Conservation (phyloP, 2,888 invertebrate species). For the Drosophila falleni region DNA sequence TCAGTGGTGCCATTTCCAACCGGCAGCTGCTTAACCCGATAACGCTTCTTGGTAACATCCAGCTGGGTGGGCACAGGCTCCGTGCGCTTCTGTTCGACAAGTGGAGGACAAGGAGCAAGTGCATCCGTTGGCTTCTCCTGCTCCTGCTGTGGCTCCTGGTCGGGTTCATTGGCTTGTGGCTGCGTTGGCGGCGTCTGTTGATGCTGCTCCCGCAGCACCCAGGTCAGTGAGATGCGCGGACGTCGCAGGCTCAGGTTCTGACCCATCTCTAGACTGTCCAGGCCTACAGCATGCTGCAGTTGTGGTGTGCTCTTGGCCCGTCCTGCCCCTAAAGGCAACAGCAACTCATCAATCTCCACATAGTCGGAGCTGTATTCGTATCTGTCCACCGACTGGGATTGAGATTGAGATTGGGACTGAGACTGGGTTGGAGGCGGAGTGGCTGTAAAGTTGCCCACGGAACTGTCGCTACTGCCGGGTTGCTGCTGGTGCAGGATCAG, state of each 20-base stretch:
- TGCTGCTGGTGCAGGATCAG: conserved; percentile 80
- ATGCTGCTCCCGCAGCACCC: conserved; percentile 90
- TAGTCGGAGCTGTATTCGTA: conserved; percentile 80
- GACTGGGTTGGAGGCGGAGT: conserved; percentile 62
- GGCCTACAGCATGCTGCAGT: conserved; percentile 69
- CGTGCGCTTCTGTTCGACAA: conserved; percentile 40
- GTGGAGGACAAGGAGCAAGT: neutral
- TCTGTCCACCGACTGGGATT: conserved; percentile 38
- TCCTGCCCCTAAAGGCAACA: conserved; percentile 48
- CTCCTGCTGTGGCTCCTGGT: conserved; percentile 69
- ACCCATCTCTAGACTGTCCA: conserved; percentile 85
- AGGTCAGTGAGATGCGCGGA: conserved; percentile 91
- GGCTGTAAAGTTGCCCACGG: conserved; percentile 80
- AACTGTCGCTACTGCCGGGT: conserved; percentile 78
- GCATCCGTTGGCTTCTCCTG: conserved; percentile 38
- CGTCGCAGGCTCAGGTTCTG: conserved; percentile 87
- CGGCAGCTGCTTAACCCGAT: conserved; percentile 72
- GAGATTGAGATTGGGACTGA: conserved; percentile 34
- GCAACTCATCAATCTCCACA: conserved; percentile 83
- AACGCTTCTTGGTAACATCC: conserved; percentile 76
- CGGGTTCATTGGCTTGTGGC: conserved; percentile 86
- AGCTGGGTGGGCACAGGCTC: conserved; percentile 68
- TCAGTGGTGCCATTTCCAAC: conserved; percentile 54
- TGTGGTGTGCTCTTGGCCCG: conserved; percentile 76
- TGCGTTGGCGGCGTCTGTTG: conserved; percentile 86